Conservation (phyloP, 2,113 vertebrate species). For the Melierax canorus region DNA sequence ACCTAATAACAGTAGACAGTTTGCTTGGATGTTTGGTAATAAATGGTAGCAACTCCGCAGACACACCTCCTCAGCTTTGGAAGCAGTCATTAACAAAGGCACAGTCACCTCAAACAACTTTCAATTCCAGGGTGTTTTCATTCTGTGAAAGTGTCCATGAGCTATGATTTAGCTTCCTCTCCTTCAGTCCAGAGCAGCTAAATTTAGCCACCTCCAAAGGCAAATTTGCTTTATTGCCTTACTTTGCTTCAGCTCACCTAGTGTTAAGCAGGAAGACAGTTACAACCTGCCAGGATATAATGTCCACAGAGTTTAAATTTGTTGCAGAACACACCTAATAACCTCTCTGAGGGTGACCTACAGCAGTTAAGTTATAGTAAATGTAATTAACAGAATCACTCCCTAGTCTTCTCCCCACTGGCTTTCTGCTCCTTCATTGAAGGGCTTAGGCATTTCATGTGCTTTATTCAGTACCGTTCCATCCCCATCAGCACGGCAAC, state of each 20-base stretch:
- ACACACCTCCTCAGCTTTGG: not conserved
- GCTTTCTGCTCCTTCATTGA: not conserved
- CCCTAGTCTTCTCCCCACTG: not conserved
- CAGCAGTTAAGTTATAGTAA: not conserved
- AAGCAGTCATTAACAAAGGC: not conserved
- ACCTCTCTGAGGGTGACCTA: not conserved
- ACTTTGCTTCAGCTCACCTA: not conserved
- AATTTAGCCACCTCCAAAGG: not conserved
- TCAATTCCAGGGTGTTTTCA: not conserved
- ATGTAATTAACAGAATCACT: not conserved
- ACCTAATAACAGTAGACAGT: not conserved
- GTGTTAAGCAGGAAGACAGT: not conserved
- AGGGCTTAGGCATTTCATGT: not conserved
- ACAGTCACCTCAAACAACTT: not conserved
- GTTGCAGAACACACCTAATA: not conserved
- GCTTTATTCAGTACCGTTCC: not conserved
- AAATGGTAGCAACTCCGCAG: not conserved
- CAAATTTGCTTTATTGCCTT: not conserved
- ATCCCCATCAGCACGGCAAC: not conserved
- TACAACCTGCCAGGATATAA: not conserved
- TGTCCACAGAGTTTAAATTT: not conserved
- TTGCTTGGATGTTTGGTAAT: not conserved
- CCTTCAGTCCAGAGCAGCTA: not conserved
- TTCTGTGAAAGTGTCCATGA: not conserved
- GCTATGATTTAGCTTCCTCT: not conserved